Evolutionary conservation across 2,113 vertebrate genomes (phyloP), one percentile per base, ranked within the genome.

Genomic region (Polyodon spathula): DNA sequence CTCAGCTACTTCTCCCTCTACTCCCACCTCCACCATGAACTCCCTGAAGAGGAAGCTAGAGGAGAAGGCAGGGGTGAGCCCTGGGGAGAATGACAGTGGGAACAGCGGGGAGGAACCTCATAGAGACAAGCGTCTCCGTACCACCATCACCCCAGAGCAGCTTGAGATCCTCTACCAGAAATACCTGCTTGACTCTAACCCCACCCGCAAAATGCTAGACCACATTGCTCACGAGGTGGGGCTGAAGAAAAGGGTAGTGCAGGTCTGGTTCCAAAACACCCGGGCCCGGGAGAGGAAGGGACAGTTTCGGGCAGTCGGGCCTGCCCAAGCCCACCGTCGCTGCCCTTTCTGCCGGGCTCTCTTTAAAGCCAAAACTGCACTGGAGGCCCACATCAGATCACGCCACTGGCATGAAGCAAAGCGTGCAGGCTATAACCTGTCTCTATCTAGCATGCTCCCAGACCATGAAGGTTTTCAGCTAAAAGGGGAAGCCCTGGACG

Each of bases 191-290:
- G 96, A 99, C 75, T 99, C 96, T 63, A 99, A 99, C 70, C 95
- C 96, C 14, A 99, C 96, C 1, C 90, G 96, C 44, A 99, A 99
- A 73, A 99, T 99, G 96, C 78, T 99, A 64, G 96, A 99, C 74
- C 96, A 99, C 78, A 99, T 99, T 68, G 95, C 96, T 11, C 94
- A 97, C 51, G 96, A 99, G 73, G 96, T 99, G 73, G 96, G 96
- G 66, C 81, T 99, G 69, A 99, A 99, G 81, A 99, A 99, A 73
- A 91, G 95, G 0, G 96, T 99, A 37, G 96, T 99, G n/a, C 96
- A 99, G 70, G 96, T 99, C 44, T 99, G 95, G 96, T 99, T 99
- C 78, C 96, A 99, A 77, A 99, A 98, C 73, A 99, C 96, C 2
- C 86, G 96, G 55, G 96, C 96, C 0, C 87, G 96, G 68, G 95